Evolutionary conservation across 2,888 invertebrate species (phyloP), one percentile per base, ranked within the genome.

Genomic region (Diadegma fenestrale): DNA sequence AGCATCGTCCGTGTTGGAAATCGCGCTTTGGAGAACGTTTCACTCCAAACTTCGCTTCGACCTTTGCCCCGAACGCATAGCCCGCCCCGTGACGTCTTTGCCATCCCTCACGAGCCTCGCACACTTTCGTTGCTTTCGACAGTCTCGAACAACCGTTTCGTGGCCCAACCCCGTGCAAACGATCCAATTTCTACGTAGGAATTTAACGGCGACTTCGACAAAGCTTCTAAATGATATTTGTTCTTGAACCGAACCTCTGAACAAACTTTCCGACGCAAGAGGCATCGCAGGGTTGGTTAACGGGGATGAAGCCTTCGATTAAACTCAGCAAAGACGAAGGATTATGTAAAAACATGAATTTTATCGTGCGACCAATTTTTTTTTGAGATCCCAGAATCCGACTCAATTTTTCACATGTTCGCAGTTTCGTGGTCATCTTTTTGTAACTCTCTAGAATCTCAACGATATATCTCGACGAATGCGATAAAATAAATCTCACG

Each of bases 141-240:
- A 72, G 80, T 84, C 79, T 83, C 82, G 76, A 66, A 54, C 72
- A 54, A 51, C 48, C 86, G 69, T 51, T 77, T 78, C 72, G 80
- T 64, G 64, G 75, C 78, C 84, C 87, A 58, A 89, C 88, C 87
- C 86, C 88, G 87, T 87, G 88, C 88, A 86, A 89, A 86, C 92
- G 91, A 93, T 93, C 93, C 93, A 93, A 93, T 93, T 93, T 93
- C 92, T 93, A 92, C 92, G 89, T 83, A 80, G 91, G 92, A 92
- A 93, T 93, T 93, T 93, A 92, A 90, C 86, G 79, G 89, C 89
- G 88, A 86, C 81, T 86, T 86, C 64, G 85, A 79, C 61, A 26
- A 54, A 37, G 75, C 73, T 82, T 82, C 71, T 71, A 51, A 54
- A 82, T 86, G 79, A 76, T 64, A 71, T 75, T 78, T 54, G 26